These are phyloP conservation scores for Bellardia pandia DNA, from an alignment of 2,888 invertebrate genomes.

Conservation along the genomic window DNA sequence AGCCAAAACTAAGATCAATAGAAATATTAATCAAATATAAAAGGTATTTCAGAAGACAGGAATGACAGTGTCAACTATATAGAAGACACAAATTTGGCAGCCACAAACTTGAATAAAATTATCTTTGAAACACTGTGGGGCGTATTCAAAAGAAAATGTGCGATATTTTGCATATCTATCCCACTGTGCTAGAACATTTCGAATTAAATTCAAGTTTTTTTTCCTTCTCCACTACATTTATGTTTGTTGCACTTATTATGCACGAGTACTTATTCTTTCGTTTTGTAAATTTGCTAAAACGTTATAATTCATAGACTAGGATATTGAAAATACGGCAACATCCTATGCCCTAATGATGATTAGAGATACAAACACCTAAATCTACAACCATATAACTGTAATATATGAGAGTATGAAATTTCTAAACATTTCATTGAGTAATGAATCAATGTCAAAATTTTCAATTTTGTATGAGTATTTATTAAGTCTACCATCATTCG, in stretches of 20 bases:
- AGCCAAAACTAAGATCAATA: too few species aligned
- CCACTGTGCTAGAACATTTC: background rate
- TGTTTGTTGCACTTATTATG: background rate
- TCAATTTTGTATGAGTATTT: slow-evolving; percentile 56
- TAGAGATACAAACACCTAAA: slow-evolving; percentile 16
- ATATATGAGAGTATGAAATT: slow-evolving; percentile 5
- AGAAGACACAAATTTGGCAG: too few species aligned
- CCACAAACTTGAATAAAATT: too few species aligned
- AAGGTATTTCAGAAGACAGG: too few species aligned
- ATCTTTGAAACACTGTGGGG: too few species aligned
- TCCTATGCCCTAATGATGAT: slow-evolving; percentile 50
- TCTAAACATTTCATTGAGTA: slow-evolving; percentile 51
- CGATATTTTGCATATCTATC: too few species aligned
- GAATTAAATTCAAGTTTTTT: background rate
- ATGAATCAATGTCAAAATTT: slow-evolving; percentile 69
- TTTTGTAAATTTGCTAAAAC: slow-evolving; percentile 22
- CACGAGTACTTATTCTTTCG: background rate
- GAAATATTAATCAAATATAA: too few species aligned
- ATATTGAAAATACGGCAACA: slow-evolving; percentile 26
- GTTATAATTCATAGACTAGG: slow-evolving; percentile 48
- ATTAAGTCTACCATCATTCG: slow-evolving; percentile 32
- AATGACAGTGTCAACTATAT: too few species aligned
- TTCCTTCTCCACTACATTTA: background rate
- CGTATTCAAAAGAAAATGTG: too few species aligned
- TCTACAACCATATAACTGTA: background rate